Percentiles rank a stretch among this genome's conserved stretches.
Evolutionary conservation across 2,113 vertebrate species (phyloP).

Genomic region (Lycaon pictus): DNA sequence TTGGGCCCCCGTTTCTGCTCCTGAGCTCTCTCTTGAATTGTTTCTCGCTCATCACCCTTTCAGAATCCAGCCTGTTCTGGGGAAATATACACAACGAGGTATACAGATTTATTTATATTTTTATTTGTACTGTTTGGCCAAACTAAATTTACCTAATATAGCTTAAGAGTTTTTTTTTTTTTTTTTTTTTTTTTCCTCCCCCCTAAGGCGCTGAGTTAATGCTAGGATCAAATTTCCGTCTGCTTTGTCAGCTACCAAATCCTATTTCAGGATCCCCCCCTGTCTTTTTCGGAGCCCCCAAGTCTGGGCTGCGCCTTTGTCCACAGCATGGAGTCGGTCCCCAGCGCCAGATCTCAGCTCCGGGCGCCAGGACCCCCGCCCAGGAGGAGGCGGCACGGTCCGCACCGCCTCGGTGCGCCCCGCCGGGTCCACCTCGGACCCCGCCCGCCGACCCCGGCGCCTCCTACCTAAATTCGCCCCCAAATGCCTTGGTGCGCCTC

Average conservation of each 20-base stretch:
- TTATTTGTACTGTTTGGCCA: constrained; percentile 26
- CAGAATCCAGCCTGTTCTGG: constrained; percentile 17
- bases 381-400: not conserved
- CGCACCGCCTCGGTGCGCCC: not conserved
- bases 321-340: not conserved
- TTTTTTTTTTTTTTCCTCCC: no score
- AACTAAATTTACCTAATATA: constrained; percentile 70
- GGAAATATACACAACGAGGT: not conserved
- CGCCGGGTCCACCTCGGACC: not conserved
- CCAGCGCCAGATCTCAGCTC: not conserved
- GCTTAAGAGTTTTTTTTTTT: constrained; percentile 43
- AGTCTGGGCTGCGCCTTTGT: constrained; percentile 49
- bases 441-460: not conserved
- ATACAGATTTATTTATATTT: not conserved
- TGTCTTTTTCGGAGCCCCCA: constrained; percentile 50
- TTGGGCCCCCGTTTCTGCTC: not conserved
- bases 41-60: not conserved
- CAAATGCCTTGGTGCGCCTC: not conserved
- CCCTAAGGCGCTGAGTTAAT: constrained; percentile 61
- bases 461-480: not conserved
- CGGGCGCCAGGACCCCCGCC: not conserved
- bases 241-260: constrained; percentile 70
- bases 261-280: constrained; percentile 40
- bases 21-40: not conserved
- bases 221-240: constrained; percentile 73